These are phyloP conservation scores for Acanthisitta chloris DNA, from an alignment of 2,113 vertebrate species.

Conservation along the genomic window DNA sequence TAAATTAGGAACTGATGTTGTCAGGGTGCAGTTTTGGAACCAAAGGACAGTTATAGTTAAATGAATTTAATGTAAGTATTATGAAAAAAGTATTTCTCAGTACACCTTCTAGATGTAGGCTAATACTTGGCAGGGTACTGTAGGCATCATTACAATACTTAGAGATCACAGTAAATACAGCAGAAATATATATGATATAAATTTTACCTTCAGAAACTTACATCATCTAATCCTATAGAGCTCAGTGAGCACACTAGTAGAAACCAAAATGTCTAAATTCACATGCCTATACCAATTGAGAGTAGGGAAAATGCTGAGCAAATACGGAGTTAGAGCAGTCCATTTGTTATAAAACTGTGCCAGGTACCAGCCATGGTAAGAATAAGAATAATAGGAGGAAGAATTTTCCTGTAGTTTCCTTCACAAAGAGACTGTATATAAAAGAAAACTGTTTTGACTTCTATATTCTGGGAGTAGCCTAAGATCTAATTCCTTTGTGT, in stretches of 20 bases:
- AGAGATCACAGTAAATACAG: background rate
- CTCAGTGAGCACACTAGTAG: background rate
- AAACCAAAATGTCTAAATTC: background rate
- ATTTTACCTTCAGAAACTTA: background rate
- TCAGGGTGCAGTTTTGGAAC: background rate
- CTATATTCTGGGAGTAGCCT: background rate
- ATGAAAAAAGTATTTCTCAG: background rate
- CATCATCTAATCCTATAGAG: background rate
- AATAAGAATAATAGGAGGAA: too few species aligned
- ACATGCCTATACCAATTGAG: background rate
- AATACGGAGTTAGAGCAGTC: background rate
- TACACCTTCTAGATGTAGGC: background rate
- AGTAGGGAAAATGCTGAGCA: background rate
- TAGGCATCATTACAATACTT: background rate
- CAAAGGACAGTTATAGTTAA: background rate
- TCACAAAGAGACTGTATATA: background rate
- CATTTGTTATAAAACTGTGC: background rate
- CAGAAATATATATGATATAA: background rate
- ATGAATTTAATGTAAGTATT: background rate
- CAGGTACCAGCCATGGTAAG: background rate
- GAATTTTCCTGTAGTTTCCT: background rate
- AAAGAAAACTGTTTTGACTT: background rate
- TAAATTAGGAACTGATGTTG: background rate
- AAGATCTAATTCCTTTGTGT: background rate
- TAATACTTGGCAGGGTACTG: background rate